Conservation (phyloP, 2,797 vertebrate genomes). For the Leuciscus waleckii region DNA sequence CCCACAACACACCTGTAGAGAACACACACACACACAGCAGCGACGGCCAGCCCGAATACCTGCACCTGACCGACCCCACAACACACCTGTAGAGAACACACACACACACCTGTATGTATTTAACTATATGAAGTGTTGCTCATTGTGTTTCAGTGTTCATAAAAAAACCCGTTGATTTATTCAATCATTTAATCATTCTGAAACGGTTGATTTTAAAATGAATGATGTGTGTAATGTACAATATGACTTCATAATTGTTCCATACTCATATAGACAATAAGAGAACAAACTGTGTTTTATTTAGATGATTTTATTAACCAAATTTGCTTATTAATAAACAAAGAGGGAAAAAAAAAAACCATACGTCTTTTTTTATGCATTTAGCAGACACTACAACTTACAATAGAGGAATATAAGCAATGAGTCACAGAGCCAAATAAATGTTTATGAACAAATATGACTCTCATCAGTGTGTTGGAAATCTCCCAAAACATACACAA, state of each 20-base stretch:
- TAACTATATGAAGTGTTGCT: background rate
- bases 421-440: background rate
- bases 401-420: background rate
- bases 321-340: background rate
- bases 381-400: background rate
- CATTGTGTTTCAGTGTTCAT: background rate
- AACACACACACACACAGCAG: background rate
- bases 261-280: background rate
- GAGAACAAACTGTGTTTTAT: conserved; percentile 11
- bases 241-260: conserved; percentile 9
- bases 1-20: conserved; percentile 8
- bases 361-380: background rate
- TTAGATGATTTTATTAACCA: conserved; percentile 10
- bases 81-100: no score
- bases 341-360: background rate
- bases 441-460: background rate
- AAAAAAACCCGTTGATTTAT: background rate
- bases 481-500: conserved; percentile 10
- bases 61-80: background rate
- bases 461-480: background rate
- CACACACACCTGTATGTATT: conserved; percentile 4
- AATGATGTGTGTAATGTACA: background rate
- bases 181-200: background rate
- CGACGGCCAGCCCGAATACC: no score
- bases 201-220: background rate